Percentiles rank a stretch among this genome's conserved stretches.
phyloP scores from a whole-genome alignment of 1,140 invertebrate genomes.

The Aphelenchoides avenae region DNA sequence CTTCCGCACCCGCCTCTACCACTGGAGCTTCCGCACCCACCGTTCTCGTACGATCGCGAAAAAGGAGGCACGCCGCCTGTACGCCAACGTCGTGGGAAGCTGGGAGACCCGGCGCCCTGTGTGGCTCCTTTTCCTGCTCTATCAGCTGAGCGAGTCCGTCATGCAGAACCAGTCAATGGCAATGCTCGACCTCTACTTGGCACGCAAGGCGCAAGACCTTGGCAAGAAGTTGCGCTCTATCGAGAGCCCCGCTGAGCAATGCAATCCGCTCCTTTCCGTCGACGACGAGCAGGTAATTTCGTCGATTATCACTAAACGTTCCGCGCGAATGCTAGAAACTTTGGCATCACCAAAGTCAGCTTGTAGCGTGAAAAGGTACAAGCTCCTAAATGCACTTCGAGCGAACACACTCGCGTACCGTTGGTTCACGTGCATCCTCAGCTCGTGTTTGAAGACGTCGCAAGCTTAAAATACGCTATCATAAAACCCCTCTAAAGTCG shows the following conservation, averaged over 20 bases:
- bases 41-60: slow-evolving; percentile 5
- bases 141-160: slow-evolving; percentile 32
- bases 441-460: too few relatives aligned
- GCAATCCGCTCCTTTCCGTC: slow-evolving; percentile 34
- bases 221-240: slow-evolving; percentile 41
- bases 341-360: slow-evolving; percentile 1
- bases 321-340: not conserved
- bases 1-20: slow-evolving; percentile 1
- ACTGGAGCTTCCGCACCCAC: not conserved
- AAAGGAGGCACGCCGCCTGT: slow-evolving; percentile 4
- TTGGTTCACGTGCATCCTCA: not conserved
- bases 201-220: slow-evolving; percentile 24
- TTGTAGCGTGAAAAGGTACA: too few relatives aligned
- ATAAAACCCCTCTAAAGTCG: too few relatives aligned
- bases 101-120: slow-evolving; percentile 37
- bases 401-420: too few relatives aligned
- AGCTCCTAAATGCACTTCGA: too few relatives aligned
- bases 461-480: too few relatives aligned
- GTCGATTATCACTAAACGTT: slow-evolving; percentile 1
- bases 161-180: slow-evolving; percentile 13
- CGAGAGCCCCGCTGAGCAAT: slow-evolving; percentile 35
- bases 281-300: slow-evolving; percentile 26
- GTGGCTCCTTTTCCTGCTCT: slow-evolving; percentile 39
- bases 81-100: slow-evolving; percentile 6
- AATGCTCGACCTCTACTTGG: slow-evolving; percentile 36